Percentiles rank a stretch among this genome's conserved stretches.
Conservation (phyloP, 2,113 vertebrate species). For the Rhineura floridana region DNA sequence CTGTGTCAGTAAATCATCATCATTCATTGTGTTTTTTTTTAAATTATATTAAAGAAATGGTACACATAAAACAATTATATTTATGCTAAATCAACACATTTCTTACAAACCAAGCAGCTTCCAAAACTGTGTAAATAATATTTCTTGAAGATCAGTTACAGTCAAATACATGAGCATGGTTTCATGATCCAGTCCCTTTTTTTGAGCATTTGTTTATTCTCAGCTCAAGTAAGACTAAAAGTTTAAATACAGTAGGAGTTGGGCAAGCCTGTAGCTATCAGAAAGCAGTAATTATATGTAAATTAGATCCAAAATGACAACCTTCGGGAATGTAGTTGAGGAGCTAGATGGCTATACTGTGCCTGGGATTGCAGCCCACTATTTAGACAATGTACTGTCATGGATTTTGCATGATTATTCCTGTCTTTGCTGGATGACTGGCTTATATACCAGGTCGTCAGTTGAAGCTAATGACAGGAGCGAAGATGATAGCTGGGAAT, state of each 20-base stretch:
- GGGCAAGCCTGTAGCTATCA: neutral
- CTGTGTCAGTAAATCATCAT: conserved; percentile 29
- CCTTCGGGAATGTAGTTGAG: neutral
- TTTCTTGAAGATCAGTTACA: neutral
- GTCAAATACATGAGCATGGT: neutral
- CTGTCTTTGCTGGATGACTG: neutral
- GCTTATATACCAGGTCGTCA: neutral
- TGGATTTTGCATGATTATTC: neutral
- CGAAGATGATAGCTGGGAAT: neutral
- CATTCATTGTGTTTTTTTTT: conserved; percentile 32
- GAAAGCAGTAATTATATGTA: neutral
- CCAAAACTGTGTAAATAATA: neutral
- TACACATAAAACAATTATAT: conserved; percentile 49
- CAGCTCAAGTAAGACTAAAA: neutral
- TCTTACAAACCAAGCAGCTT: conserved; percentile 17
- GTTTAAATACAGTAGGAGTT: neutral
- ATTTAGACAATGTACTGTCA: neutral
- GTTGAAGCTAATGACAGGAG: neutral
- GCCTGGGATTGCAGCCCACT: neutral
- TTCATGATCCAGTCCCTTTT: neutral
- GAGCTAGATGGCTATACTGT: neutral
- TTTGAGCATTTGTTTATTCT: neutral
- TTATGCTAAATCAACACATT: conserved; percentile 38
- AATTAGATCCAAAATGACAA: neutral
- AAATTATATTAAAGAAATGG: conserved; percentile 59